Evolutionary conservation across 2,888 invertebrate genomes (phyloP).

Genomic region (Hypomecis atomaria): DNA sequence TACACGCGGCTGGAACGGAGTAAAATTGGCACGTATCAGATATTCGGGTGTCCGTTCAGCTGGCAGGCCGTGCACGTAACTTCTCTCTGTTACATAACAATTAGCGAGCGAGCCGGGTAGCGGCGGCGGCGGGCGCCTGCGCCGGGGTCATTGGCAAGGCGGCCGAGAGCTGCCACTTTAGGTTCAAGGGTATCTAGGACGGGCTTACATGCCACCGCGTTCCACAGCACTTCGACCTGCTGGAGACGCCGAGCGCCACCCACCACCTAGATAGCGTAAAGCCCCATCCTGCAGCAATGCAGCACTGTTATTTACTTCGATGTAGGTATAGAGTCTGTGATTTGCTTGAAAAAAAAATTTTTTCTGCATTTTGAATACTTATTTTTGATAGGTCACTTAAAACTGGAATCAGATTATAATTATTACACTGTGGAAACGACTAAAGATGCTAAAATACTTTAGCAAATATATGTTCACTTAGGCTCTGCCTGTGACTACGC

Average conservation of each 20-base stretch:
- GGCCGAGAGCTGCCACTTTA: constrained; percentile 84
- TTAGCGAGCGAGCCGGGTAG: constrained; percentile 66
- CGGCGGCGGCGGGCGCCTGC: constrained; percentile 79
- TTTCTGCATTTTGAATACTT: neutral
- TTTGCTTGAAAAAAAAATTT: neutral
- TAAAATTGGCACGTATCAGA: constrained; percentile 63
- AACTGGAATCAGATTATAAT: neutral
- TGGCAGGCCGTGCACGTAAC: constrained; percentile 62
- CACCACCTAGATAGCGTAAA: neutral
- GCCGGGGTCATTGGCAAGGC: constrained; percentile 86
- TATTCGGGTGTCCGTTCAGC: constrained; percentile 55
- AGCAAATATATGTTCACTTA: constrained; percentile 16
- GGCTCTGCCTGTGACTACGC: constrained; percentile 5
- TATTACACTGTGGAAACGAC: neutral
- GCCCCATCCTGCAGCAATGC: neutral
- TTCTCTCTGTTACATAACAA: constrained; percentile 80
- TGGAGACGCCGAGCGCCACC: neutral
- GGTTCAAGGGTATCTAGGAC: constrained; percentile 82
- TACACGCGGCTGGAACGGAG: constrained; percentile 51
- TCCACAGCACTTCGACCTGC: constrained; percentile 29
- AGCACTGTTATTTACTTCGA: neutral
- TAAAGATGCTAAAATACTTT: constrained; percentile 4
- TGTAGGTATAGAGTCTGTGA: neutral
- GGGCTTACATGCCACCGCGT: constrained; percentile 69
- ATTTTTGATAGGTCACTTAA: neutral